These are phyloP conservation scores for Apostichopus japonicus DNA, from an alignment of 35 echinoderm and acorn worm species.

Conservation along the genomic window DNA sequence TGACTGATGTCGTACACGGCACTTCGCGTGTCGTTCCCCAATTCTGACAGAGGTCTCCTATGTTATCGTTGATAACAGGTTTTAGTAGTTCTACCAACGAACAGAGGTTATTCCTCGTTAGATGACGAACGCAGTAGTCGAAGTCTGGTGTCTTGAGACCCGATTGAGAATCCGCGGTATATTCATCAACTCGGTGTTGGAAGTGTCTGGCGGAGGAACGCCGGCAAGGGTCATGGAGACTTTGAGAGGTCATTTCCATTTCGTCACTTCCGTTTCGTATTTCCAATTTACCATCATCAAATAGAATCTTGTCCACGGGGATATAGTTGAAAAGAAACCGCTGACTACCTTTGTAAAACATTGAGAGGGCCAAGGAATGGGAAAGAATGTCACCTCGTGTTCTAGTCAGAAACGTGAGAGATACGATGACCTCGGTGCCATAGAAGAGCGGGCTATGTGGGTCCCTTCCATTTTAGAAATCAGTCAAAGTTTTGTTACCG, in stretches of 20 bases:
- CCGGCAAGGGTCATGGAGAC: background rate
- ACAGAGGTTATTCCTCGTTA: background rate
- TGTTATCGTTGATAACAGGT: background rate
- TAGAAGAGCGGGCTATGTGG: background rate
- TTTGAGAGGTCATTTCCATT: background rate
- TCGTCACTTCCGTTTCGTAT: constrained; percentile 17
- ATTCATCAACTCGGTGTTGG: background rate
- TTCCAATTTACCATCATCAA: background rate
- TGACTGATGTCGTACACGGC: background rate
- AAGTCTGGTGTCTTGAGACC: background rate
- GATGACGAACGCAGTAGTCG: background rate
- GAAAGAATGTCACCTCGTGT: background rate
- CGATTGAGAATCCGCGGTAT: background rate
- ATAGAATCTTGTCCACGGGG: background rate
- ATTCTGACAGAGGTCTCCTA: background rate
- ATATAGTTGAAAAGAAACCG: background rate
- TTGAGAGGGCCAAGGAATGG: background rate
- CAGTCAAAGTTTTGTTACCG: background rate
- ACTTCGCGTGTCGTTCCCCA: background rate
- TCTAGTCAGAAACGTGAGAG: background rate
- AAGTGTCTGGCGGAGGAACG: background rate
- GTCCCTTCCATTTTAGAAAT: background rate
- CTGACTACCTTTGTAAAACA: background rate
- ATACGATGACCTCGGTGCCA: background rate
- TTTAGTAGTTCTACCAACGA: background rate